Base-by-base conservation (phyloP, 2,113 vertebrate species). In the Phalacrocorax aristotelis region DNA sequence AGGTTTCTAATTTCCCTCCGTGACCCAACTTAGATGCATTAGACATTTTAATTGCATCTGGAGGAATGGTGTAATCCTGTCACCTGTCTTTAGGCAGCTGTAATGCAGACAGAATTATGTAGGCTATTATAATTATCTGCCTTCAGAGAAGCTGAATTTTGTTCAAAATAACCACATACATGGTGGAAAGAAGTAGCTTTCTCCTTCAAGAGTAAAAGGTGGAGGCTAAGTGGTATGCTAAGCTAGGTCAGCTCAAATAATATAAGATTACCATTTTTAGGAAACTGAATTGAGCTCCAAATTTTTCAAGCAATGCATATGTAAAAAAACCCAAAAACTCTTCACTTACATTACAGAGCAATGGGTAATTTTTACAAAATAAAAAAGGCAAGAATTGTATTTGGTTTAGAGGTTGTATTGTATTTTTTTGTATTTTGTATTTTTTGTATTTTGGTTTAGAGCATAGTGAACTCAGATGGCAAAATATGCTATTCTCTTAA, bases 301-400 rank as follows among this genome's bases (percentile, higher is more conserved):
- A 52, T 57, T 57, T 42, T 85, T 77, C 2, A 10, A 80, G 34
- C 4, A 26, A 34, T 64, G 5, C 4, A 15, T 36, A 32, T 22
- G 4, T 36, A 29, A 74, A 84, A 54, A 58, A 4, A 0, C 2
- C 5, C 6, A 7, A 82, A 23, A 0, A 13, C 1, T 49, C 9
- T 80, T 70, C 9, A 52, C 6, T 78, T 44, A n/a, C 3, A 15
- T 16, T 54, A 34, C 19, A 48, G 54, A 78, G 44, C 0, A 64
- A 8, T 21, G 12, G 11, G 3, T 3, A 58, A 13, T n/a, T 32
- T 65, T 92, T 70, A n/a, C 2, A 42, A 55, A 30, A 38, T 9
- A 66, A 75, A 38, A 38, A 38, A 38, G 38, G 54, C 4, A 46
- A 21, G 0, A n/a, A 51, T 15, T 9, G n/a, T 25, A 40, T 36